phyloP scores from a whole-genome alignment of 2,797 vertebrate genomes.

The Propithecus perrieri region DNA sequence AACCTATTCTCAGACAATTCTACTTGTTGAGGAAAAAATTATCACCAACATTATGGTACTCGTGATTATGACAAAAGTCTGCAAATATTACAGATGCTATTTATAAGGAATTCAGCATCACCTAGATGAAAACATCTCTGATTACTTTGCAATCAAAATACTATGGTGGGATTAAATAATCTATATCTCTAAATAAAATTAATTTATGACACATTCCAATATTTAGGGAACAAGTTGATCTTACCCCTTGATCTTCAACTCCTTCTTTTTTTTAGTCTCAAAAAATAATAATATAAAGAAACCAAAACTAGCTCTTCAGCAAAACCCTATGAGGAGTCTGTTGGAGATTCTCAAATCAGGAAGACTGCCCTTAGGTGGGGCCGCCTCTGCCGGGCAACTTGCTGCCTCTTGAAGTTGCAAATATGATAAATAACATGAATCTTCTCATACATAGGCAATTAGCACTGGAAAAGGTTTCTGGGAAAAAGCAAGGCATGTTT shows the following conservation, averaged over 20 bases:
- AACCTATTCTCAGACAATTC: slow-evolving; percentile 11
- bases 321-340: neutral
- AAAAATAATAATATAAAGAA: neutral
- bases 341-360: neutral
- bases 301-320: neutral
- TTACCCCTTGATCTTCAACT: neutral
- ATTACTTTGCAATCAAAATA: slow-evolving; percentile 3
- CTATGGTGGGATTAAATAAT: neutral
- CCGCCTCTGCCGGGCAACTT: neutral
- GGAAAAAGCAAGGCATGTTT: neutral
- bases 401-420: neutral
- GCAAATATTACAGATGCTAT: neutral
- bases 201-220: neutral
- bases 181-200: slow-evolving; percentile 23
- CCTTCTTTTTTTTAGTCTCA: neutral
- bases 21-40: neutral
- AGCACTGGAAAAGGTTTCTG: neutral
- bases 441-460: neutral
- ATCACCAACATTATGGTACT: neutral
- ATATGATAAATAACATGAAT: neutral
- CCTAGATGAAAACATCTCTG: neutral
- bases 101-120: neutral
- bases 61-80: neutral
- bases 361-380: neutral
- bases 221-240: neutral